Conservation (phyloP, 1,140 invertebrate genomes). For the Orchesella cincta region DNA sequence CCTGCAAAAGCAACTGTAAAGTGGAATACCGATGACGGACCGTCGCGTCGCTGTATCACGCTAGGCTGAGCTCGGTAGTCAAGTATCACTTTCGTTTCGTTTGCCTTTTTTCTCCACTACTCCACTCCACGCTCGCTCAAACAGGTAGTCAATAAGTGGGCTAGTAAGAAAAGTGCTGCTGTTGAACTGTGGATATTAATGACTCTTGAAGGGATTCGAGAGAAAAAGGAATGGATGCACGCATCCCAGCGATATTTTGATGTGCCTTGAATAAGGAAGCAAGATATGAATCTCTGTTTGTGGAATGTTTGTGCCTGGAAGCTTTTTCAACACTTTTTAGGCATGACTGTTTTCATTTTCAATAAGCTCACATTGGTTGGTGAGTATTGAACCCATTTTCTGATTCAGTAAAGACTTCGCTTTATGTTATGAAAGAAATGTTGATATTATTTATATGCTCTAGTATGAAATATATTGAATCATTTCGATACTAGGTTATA, state of each 20-base stretch:
- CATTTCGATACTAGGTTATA: too few species aligned
- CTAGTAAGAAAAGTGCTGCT: slow-evolving; percentile 3
- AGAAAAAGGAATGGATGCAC: not conserved
- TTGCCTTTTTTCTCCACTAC: not conserved
- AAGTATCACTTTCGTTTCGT: slow-evolving; percentile 3
- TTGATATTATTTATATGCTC: too few species aligned
- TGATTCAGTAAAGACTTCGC: too few species aligned
- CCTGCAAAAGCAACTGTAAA: not conserved
- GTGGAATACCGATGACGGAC: not conserved
- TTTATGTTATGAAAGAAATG: too few species aligned
- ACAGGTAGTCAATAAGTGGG: slow-evolving; percentile 3
- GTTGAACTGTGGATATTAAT: not conserved
- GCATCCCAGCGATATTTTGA: not conserved
- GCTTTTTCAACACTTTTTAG: not conserved
- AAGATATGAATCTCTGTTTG: slow-evolving; percentile 14
- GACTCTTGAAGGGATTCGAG: not conserved
- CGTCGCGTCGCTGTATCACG: not conserved
- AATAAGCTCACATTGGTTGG: slow-evolving; percentile 2
- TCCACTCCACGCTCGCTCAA: not conserved
- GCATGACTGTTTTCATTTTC: slow-evolving; percentile 1
- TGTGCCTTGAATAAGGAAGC: not conserved
- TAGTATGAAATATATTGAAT: too few species aligned
- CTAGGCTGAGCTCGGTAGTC: slow-evolving; percentile 4
- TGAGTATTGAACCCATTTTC: too few species aligned
- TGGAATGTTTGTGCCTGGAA: not conserved